These are phyloP conservation scores for Alloplasta piceator DNA, from an alignment of 2,888 invertebrate species.

Conservation along the genomic window DNA sequence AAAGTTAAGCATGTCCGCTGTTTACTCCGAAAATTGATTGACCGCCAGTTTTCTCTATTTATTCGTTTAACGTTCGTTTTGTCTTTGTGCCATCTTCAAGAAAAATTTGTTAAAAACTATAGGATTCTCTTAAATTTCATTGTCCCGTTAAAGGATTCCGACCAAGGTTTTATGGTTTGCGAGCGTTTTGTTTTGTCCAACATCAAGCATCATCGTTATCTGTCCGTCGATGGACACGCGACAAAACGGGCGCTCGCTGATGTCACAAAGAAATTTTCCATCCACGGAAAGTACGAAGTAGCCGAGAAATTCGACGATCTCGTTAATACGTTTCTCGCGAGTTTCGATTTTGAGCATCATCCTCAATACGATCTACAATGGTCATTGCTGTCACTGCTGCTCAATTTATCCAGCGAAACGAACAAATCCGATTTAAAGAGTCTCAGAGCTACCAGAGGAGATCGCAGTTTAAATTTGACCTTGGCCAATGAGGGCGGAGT, in stretches of 20 bases:
- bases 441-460: slow-evolving; percentile 69
- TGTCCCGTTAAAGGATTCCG: slow-evolving; percentile 76
- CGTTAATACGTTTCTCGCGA: slow-evolving; percentile 77
- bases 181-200: slow-evolving; percentile 82
- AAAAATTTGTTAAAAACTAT: too few relatives aligned
- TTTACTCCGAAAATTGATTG: neutral
- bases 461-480: slow-evolving; percentile 69
- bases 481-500: slow-evolving; percentile 73
- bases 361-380: slow-evolving; percentile 84
- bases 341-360: slow-evolving; percentile 80
- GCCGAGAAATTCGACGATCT: slow-evolving; percentile 82
- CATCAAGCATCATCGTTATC: slow-evolving; percentile 83
- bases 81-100: neutral
- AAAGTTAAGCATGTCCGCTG: slow-evolving; percentile 23
- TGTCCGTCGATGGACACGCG: slow-evolving; percentile 83
- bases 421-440: slow-evolving; percentile 74
- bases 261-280: slow-evolving; percentile 83
- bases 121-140: too few relatives aligned
- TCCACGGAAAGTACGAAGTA: slow-evolving; percentile 83
- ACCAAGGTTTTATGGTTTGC: slow-evolving; percentile 81
- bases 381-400: slow-evolving; percentile 83
- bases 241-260: slow-evolving; percentile 83
- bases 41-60: slow-evolving; percentile 1
- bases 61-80: neutral
- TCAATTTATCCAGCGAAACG: slow-evolving; percentile 82